Conservation (phyloP, 2,797 vertebrate genomes). For the Simalia tracyae region DNA sequence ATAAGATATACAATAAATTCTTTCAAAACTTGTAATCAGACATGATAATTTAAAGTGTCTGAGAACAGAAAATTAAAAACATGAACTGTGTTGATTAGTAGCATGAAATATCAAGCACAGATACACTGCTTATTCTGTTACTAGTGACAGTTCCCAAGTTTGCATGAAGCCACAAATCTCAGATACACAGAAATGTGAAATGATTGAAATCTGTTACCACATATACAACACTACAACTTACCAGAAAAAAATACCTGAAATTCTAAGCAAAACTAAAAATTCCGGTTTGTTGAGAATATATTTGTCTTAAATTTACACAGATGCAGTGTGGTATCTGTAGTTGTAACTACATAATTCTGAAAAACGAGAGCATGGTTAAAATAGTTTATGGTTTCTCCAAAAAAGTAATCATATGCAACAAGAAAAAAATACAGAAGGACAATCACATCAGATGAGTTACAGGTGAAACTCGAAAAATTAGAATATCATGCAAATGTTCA, state of each 20-base stretch:
- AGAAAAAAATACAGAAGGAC: background rate
- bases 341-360: background rate
- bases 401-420: background rate
- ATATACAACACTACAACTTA: background rate
- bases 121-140: background rate
- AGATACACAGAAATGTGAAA: background rate
- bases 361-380: background rate
- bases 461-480: no score
- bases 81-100: background rate
- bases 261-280: background rate
- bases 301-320: background rate
- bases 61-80: background rate
- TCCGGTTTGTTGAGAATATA: background rate
- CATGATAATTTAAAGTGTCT: background rate
- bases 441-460: background rate
- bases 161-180: background rate
- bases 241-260: background rate
- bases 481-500: no score
- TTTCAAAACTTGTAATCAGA: background rate
- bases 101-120: background rate
- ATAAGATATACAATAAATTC: background rate
- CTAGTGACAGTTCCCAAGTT: background rate
- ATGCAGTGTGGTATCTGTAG: background rate
- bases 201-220: background rate
- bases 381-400: background rate